phyloP scores from a whole-genome alignment of 2,888 invertebrate genomes.

The Argyresthia albistria region DNA sequence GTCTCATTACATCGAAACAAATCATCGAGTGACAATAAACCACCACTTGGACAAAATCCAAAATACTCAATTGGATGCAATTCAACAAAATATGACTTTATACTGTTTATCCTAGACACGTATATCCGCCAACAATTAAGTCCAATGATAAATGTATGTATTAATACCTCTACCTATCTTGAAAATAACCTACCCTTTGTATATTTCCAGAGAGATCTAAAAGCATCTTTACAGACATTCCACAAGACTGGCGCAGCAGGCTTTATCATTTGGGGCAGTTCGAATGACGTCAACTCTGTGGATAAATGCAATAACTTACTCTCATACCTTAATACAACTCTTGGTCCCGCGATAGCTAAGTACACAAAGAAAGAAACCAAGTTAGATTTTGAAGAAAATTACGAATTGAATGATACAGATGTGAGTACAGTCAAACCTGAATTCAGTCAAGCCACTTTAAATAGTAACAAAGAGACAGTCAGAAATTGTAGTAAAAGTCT shows the following conservation, averaged over 20 bases:
- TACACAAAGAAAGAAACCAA: conserved; percentile 28
- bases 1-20: too few species aligned
- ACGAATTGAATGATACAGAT: conserved; percentile 10
- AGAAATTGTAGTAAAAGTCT: neutral
- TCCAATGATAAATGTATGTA: too few species aligned
- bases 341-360: conserved; percentile 74
- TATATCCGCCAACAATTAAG: too few species aligned
- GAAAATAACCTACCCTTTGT: neutral
- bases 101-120: too few species aligned
- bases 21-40: too few species aligned
- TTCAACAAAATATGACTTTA: too few species aligned
- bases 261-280: conserved; percentile 83
- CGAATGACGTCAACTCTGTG: conserved; percentile 76
- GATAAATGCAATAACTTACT: conserved; percentile 74
- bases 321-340: conserved; percentile 71
- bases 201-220: conserved; percentile 71
- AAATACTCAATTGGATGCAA: too few species aligned
- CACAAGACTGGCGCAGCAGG: conserved; percentile 75
- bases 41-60: too few species aligned
- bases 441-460: neutral
- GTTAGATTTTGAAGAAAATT: neutral
- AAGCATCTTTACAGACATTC: conserved; percentile 65
- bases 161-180: too few species aligned
- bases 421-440: neutral
- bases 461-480: neutral